Percentiles rank a stretch among this genome's conserved stretches.
These are phyloP conservation scores for Orchestes rusci DNA, from an alignment of 2,888 invertebrate species.

Conservation along the genomic window DNA sequence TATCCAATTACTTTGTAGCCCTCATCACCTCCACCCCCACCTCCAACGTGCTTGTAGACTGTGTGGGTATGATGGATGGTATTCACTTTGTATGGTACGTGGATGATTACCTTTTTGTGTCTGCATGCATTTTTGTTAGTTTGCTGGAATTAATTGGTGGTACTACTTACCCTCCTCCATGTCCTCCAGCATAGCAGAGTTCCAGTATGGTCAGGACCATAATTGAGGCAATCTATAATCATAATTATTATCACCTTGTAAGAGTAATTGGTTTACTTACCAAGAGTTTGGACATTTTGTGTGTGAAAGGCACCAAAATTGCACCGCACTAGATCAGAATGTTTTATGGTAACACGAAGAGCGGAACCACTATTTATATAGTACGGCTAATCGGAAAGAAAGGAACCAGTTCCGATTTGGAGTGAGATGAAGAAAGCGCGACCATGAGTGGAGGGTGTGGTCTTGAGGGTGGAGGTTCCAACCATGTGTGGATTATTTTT, in stretches of 20 bases:
- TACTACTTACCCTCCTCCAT: conserved; percentile 37
- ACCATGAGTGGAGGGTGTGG: no score
- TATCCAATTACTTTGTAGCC: conserved; percentile 65
- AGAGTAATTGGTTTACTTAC: no score
- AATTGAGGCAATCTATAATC: conserved; percentile 38
- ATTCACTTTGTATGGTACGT: conserved; percentile 70
- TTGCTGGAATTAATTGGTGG: background rate
- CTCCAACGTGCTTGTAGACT: conserved; percentile 63
- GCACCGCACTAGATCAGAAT: conserved; percentile 36
- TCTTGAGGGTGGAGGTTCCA: no score
- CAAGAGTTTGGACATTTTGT: conserved; percentile 22
- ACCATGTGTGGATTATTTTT: no score
- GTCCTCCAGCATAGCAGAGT: conserved; percentile 42
- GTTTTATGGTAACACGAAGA: conserved; percentile 32
- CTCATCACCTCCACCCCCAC: conserved; percentile 45
- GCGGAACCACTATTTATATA: conserved; percentile 35
- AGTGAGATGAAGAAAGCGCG: no score
- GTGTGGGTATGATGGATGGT: conserved; percentile 73
- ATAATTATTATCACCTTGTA: conserved; percentile 2
- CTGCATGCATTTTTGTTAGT: conserved; percentile 20
- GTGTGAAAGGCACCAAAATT: conserved; percentile 27
- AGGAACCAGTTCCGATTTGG: no score
- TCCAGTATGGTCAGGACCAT: conserved; percentile 41
- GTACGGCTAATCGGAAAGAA: no score
- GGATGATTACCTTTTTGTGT: conserved; percentile 69